Conservation (phyloP, 2,888 invertebrate genomes). For the Melinopterus prodromus region DNA sequence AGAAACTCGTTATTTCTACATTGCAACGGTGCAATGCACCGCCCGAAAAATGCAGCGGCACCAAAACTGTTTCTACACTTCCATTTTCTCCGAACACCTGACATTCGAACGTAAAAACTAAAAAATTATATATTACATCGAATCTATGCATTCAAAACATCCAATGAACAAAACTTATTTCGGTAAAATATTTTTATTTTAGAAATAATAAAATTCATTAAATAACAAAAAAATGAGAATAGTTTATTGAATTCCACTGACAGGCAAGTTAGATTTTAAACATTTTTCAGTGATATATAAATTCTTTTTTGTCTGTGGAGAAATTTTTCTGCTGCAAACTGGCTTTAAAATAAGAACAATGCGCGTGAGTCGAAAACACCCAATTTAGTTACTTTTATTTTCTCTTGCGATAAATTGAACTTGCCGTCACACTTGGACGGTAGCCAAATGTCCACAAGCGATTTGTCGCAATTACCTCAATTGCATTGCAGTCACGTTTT, state of each 20-base stretch:
- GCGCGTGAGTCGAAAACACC: neutral
- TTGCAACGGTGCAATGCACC: conserved; percentile 28
- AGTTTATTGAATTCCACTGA: too few relatives aligned
- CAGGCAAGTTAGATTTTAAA: too few relatives aligned
- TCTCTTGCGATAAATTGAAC: neutral
- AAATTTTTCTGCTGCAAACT: too few relatives aligned
- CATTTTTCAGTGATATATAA: too few relatives aligned
- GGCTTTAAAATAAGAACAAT: neutral
- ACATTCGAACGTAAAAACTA: neutral
- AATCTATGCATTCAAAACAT: neutral
- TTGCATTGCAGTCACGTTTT: neutral
- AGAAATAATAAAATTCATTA: too few relatives aligned
- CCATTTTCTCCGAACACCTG: neutral
- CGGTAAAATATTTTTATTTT: too few relatives aligned
- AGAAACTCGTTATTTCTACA: conserved; percentile 25
- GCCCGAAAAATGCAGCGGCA: conserved; percentile 27
- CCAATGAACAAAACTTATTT: too few relatives aligned
- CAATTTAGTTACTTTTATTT: neutral
- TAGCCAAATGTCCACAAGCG: neutral
- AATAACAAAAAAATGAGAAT: too few relatives aligned
- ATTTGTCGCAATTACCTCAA: neutral
- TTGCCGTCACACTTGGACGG: neutral
- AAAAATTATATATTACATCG: neutral
- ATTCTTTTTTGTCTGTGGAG: too few relatives aligned
- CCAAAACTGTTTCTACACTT: neutral